These are phyloP conservation scores for Plagodis dolabraria DNA, from an alignment of 2,888 invertebrate genomes.

Conservation along the genomic window DNA sequence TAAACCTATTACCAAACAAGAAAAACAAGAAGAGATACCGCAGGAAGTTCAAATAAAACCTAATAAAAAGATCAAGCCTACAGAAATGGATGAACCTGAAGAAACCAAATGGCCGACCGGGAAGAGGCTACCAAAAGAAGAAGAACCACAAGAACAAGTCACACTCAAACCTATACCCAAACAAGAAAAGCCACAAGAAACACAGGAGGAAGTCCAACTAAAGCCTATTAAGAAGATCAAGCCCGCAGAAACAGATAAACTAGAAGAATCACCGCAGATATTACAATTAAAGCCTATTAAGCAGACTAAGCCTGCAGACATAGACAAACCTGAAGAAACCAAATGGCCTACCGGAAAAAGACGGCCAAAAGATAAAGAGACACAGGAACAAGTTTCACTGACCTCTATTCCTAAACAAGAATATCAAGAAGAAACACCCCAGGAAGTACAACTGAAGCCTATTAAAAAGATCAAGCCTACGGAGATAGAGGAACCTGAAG, in stretches of 20 bases:
- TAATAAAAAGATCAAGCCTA: slow-evolving; percentile 50
- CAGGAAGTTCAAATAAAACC: slow-evolving; percentile 64
- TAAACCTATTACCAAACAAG: slow-evolving; percentile 45
- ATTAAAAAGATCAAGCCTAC: slow-evolving; percentile 44
- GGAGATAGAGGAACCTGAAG: slow-evolving; percentile 53
- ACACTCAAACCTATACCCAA: slow-evolving; percentile 73
- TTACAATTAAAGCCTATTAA: slow-evolving; percentile 39
- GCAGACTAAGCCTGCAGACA: slow-evolving; percentile 42
- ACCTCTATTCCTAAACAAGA: slow-evolving; percentile 50
- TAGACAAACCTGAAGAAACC: slow-evolving; percentile 57
- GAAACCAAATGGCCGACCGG: slow-evolving; percentile 52
- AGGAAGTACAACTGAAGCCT: slow-evolving; percentile 52
- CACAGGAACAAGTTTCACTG: slow-evolving; percentile 53
- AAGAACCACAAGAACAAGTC: slow-evolving; percentile 59
- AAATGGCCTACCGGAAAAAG: slow-evolving; percentile 48
- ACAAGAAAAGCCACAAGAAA: slow-evolving; percentile 50
- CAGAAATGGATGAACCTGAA: slow-evolving; percentile 65
- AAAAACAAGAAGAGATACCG: slow-evolving; percentile 50
- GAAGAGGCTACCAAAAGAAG: slow-evolving; percentile 59
- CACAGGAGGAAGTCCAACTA: too few relatives aligned
- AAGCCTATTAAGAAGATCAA: too few relatives aligned
- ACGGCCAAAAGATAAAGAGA: slow-evolving; percentile 44
- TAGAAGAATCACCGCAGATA: slow-evolving; percentile 39
- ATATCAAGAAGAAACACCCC: slow-evolving; percentile 52
- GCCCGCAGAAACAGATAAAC: too few relatives aligned